A percentile compares a stretch with the other conserved stretches of the same genome.
Evolutionary conservation across 2,888 invertebrate species (phyloP).

Genomic region (Drosophila siamana): DNA sequence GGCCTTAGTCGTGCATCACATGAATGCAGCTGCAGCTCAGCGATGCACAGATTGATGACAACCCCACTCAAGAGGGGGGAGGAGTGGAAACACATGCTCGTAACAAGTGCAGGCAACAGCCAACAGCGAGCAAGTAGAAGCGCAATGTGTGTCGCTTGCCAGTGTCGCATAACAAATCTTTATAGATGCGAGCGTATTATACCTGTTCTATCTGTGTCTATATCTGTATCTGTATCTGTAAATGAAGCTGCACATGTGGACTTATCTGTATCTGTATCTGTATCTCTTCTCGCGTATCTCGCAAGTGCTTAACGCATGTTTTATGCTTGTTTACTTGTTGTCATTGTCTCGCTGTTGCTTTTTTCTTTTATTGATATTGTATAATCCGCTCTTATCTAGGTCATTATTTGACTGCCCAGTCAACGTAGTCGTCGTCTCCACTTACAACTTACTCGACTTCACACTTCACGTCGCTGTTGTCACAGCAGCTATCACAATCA

Average conservation of each 20-base stretch:
- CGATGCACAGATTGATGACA: conserved; percentile 6
- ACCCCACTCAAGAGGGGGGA: neutral
- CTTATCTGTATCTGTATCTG: conserved; percentile 30
- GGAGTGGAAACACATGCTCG: neutral
- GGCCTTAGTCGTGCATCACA: conserved; percentile 7
- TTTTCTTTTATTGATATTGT: conserved; percentile 50
- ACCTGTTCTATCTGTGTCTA: conserved; percentile 3
- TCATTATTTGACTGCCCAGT: conserved; percentile 66
- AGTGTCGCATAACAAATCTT: conserved; percentile 41
- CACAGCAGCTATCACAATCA: conserved; percentile 32
- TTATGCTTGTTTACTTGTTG: conserved; percentile 34
- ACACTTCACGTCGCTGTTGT: no score
- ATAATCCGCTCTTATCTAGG: conserved; percentile 65
- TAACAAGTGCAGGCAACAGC: conserved; percentile 10
- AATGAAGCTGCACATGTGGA: neutral
- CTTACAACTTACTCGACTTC: neutral
- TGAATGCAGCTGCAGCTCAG: conserved; percentile 9
- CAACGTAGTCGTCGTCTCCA: conserved; percentile 21
- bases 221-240: neutral
- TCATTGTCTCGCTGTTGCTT: conserved; percentile 52
- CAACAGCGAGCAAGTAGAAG: conserved; percentile 5
- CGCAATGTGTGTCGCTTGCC: neutral
- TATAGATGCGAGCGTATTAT: conserved; percentile 2
- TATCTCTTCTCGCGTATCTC: conserved; percentile 33
- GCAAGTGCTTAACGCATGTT: conserved; percentile 45